Evolutionary conservation across 2,888 invertebrate species (phyloP), one percentile per base, ranked within the genome.

Genomic region (Kuschelorhynchus macadamiae): DNA sequence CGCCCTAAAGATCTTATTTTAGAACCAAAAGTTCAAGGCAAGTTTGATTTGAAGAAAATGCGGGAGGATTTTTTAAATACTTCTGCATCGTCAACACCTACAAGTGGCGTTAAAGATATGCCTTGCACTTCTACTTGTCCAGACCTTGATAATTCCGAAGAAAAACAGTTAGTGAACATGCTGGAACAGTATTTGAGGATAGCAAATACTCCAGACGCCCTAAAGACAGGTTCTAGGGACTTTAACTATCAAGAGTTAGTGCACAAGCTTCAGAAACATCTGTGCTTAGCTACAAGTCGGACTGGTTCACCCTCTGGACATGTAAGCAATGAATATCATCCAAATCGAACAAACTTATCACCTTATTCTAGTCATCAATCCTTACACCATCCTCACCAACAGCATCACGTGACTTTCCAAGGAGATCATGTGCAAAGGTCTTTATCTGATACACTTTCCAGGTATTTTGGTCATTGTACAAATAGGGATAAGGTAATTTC

Each of bases 401-500:
- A 50, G 7, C 72, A 71, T 49, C 72, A 72, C 16, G 76, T 79
- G 2, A 76, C 73, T 55, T 84, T 84, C 60, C 85, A 86, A 65
- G 86, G 87, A 1, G 87, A 88, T 74, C 85, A 85, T 60, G 84
- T 86, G 1, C 88, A 88, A 74, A 88, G 89, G 77, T 87, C 88
- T 18, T 80, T 91, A 67, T 82, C 89, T 62, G 91, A 92, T 74
- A 91, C 90, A 5, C 83, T 92, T 12, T 87, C 89, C 73, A 85
- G 91, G 70, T 90, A 91, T 77, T 91, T 90, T 79, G 86, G 88
- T 71, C 88, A 89, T 73, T 87, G 89, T 11, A 85, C 88, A 0
- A 90, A 88, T 76, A 86, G 90, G 63, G 90, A 92, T 71, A 87
- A 87, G 80, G 89, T 92, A 63, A 90, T 92, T 74, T 90, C 90